Percentiles rank a stretch among this genome's conserved stretches.
phyloP scores from a whole-genome alignment of 2,797 vertebrate species.

The Otus scops region DNA sequence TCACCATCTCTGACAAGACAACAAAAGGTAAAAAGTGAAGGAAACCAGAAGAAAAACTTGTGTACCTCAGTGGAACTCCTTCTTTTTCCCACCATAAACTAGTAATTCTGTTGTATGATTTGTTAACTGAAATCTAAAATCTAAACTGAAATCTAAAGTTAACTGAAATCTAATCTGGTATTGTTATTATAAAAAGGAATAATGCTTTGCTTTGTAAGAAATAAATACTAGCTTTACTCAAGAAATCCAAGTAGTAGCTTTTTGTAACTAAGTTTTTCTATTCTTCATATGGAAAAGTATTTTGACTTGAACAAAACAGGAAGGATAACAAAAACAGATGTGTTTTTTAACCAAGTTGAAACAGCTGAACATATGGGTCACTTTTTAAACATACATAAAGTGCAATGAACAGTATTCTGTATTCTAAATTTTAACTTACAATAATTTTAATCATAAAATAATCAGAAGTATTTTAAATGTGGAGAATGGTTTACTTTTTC shows the following conservation, averaged over 20 bases:
- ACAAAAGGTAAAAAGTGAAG: background rate
- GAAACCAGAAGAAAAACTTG: background rate
- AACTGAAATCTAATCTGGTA: background rate
- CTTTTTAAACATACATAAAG: background rate
- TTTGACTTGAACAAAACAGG: background rate
- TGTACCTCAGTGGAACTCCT: background rate
- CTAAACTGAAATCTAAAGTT: background rate
- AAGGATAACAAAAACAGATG: constrained; percentile 42
- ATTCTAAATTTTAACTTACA: background rate
- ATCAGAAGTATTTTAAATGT: background rate
- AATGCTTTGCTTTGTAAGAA: background rate
- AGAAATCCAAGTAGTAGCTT: background rate
- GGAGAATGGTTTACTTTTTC: background rate
- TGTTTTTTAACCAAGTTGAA: background rate
- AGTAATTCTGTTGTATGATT: background rate
- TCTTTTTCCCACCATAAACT: background rate
- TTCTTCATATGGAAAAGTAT: constrained; percentile 1
- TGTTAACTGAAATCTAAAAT: background rate
- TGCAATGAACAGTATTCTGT: background rate
- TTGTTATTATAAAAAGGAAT: background rate
- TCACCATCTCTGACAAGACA: background rate
- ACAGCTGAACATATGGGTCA: background rate
- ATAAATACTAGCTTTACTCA: background rate
- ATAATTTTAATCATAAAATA: background rate
- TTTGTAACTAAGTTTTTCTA: background rate